Conservation (phyloP, 53 echinoderm and acorn worm species). For the Paelopatides confundens region DNA sequence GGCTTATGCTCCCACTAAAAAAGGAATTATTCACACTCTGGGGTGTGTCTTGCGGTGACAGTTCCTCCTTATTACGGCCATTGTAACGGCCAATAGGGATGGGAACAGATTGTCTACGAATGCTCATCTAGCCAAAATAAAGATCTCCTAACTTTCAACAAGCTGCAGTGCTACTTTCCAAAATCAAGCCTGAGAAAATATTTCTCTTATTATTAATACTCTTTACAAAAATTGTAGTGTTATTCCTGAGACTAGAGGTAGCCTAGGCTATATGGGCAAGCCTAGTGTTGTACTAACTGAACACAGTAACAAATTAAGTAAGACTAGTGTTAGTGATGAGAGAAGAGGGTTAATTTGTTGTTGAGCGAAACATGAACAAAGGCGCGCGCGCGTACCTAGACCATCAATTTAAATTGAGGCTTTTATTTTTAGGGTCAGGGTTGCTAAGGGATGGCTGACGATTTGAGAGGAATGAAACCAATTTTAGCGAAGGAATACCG, state of each 20-base stretch:
- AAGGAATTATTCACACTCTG: conserved; percentile 73
- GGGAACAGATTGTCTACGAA: conserved; percentile 80
- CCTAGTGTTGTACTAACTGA: too few relatives aligned
- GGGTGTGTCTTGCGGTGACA: conserved; percentile 82
- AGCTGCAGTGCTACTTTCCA: not conserved
- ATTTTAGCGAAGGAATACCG: not conserved
- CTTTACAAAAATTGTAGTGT: not conserved
- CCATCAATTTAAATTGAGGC: too few relatives aligned
- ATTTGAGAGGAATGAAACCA: not conserved
- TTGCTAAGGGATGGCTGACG: not conserved
- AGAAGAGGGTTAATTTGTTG: too few relatives aligned
- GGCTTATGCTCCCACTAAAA: conserved; percentile 74
- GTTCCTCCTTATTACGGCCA: conserved; percentile 85
- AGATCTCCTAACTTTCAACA: not conserved
- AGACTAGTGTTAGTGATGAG: too few relatives aligned
- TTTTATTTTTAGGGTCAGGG: not conserved
- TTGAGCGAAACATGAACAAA: not conserved
- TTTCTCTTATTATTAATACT: too few relatives aligned
- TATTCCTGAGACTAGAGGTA: not conserved
- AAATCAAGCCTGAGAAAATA: not conserved
- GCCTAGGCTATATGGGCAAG: too few relatives aligned
- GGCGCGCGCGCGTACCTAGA: conserved; percentile 7
- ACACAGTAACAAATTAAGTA: too few relatives aligned
- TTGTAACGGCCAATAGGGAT: conserved; percentile 86
- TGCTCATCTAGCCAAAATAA: conserved; percentile 63